Base-by-base conservation (phyloP, 2,888 invertebrate genomes). In the Ceratothoa steindachneri region DNA sequence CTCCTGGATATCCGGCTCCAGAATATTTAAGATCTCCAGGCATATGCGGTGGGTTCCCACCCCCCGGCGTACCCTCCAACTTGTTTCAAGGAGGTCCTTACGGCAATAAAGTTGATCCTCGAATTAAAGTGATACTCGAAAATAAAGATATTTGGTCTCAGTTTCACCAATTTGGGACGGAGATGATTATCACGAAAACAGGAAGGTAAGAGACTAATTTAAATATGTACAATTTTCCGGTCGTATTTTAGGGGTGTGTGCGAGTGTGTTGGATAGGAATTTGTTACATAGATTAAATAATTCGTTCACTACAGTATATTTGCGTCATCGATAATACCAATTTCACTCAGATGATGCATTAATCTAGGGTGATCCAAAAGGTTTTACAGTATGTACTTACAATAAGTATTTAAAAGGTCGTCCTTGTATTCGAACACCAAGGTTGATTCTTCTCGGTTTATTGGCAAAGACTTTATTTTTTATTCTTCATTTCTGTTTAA, bases 121-220 rank as follows among this genome's bases (percentile, higher is more conserved):
- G 78, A 41, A 79, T 81, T 66, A 72, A 79, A 65, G 80, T 81
- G 30, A 82, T 80, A 9, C 81, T 86, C 74, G 86, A 85, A 74
- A 85, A 85, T 80, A 80, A 83, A 53, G 84, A 85, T n/a, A 82
- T 86, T 22, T 86, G 86, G 86, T 81, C 81, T 55, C 84, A 84
- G 78, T 86, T 86, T 80, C 84, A 85, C 81, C 79, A 83, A 30
- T 82, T 85, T 19, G 85, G 85, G 12, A 86, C 86, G 1, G 86
- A 86, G 80, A 86, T 86, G 86, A 86, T 86, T 80, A 86, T 86
- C 80, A 86, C 86, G 1, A 86, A 86, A 81, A 83, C 84, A 22
- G 86, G 86, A 75, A 82, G 86, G 85, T 86, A 80, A 82, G 80
- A 41, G 5, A 41, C 41, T 41, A 41, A 9, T 41, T 41, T 41